Evolutionary conservation across 1,140 invertebrate species (phyloP).

Genomic region (Aphelenchoides fujianensis): DNA sequence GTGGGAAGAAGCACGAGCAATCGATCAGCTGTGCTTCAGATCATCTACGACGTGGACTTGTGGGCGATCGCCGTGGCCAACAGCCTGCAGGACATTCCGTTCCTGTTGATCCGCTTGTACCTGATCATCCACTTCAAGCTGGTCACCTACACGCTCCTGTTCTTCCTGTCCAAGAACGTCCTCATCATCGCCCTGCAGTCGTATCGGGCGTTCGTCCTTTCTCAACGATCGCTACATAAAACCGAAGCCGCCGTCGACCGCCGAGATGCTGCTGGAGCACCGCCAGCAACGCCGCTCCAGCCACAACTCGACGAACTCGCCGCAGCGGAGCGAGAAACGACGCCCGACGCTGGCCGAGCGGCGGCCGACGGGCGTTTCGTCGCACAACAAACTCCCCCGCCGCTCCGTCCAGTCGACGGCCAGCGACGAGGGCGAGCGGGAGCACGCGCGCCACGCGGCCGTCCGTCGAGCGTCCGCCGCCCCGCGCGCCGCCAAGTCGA

Average conservation of each 20-base stretch:
- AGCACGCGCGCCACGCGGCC: neutral
- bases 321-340: neutral
- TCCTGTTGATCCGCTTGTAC: constrained; percentile 56
- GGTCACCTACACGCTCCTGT: constrained; percentile 59
- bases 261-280: constrained; percentile 13
- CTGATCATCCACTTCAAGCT: constrained; percentile 49
- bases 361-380: neutral
- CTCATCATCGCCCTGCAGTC: constrained; percentile 60
- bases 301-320: neutral
- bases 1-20: too few relatives aligned
- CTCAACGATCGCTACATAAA: constrained; percentile 61
- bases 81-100: constrained; percentile 59
- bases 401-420: neutral
- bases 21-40: too few relatives aligned
- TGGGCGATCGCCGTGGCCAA: constrained; percentile 61
- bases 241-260: constrained; percentile 23
- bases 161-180: constrained; percentile 60
- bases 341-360: neutral
- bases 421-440: neutral
- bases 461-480: constrained; percentile 11
- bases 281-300: constrained; percentile 15
- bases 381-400: neutral
- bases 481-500: neutral
- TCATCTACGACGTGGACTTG: constrained; percentile 58
- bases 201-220: constrained; percentile 56